Conservation (phyloP, 2,888 invertebrate genomes). For the Eupithecia subfuscata region DNA sequence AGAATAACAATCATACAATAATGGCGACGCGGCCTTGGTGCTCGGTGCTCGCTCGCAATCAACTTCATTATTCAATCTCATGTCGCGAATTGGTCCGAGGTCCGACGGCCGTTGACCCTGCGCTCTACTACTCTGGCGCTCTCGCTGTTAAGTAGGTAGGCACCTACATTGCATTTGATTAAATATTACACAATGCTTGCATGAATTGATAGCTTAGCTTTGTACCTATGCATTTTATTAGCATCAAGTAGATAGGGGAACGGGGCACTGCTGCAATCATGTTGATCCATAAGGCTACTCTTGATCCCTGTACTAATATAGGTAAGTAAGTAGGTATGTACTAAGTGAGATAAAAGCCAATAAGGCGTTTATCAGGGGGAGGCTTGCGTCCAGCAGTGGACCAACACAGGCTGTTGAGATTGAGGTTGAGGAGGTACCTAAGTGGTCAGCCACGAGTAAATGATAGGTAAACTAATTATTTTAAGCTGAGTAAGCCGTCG, state of each 20-base stretch:
- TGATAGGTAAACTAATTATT: no score
- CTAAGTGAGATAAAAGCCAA: no score
- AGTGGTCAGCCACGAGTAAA: no score
- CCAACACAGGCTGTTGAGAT: no score
- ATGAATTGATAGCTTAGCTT: slow-evolving; percentile 1
- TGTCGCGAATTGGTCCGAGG: slow-evolving; percentile 84
- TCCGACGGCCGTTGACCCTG: slow-evolving; percentile 74
- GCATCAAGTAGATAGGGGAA: not conserved
- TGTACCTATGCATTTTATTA: not conserved
- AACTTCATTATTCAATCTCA: slow-evolving; percentile 83
- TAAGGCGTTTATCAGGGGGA: no score
- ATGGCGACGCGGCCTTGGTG: slow-evolving; percentile 79
- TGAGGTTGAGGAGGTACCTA: no score
- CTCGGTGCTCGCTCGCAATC: slow-evolving; percentile 73
- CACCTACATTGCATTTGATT: not conserved
- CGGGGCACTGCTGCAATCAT: not conserved
- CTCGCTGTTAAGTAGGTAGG: not conserved
- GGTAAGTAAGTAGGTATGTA: no score
- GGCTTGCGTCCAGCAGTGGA: no score
- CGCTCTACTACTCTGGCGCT: slow-evolving; percentile 49
- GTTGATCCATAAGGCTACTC: not conserved
- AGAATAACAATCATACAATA: slow-evolving; percentile 54
- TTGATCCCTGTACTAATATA: not conserved
- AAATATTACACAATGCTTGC: not conserved
- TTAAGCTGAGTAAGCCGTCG: no score